Conservation (phyloP, 1,140 invertebrate genomes). For the Reticulitermes speratus region DNA sequence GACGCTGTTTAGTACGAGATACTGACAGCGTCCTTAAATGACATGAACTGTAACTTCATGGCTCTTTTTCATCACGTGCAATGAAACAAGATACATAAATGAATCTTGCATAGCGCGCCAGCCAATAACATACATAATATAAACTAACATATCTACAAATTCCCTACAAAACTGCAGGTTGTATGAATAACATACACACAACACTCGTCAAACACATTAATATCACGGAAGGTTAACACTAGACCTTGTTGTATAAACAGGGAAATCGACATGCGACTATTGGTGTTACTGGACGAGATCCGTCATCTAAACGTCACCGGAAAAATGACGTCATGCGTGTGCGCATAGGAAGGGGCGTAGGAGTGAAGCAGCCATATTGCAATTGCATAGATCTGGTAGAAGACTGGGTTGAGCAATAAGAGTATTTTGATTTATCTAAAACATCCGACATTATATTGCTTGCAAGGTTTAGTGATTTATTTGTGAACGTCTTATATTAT, state of each 20-base stretch:
- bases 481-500: neutral
- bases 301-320: neutral
- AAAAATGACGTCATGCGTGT: conserved; percentile 21
- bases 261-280: neutral
- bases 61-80: no score
- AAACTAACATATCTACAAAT: no score
- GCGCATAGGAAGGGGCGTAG: conserved; percentile 32
- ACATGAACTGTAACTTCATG: no score
- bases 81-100: no score
- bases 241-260: neutral
- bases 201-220: no score
- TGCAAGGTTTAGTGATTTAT: neutral
- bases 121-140: no score
- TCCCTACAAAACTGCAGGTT: no score
- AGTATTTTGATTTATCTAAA: conserved; percentile 23
- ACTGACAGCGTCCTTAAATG: no score
- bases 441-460: neutral
- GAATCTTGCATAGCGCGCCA: no score
- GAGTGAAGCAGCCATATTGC: conserved; percentile 31
- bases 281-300: neutral
- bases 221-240: no score
- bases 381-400: neutral
- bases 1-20: no score
- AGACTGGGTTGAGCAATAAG: neutral
- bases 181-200: no score